These are phyloP conservation scores for Petrocephalus schoutedeni DNA, from an alignment of 2,797 vertebrate species.

Conservation along the genomic window DNA sequence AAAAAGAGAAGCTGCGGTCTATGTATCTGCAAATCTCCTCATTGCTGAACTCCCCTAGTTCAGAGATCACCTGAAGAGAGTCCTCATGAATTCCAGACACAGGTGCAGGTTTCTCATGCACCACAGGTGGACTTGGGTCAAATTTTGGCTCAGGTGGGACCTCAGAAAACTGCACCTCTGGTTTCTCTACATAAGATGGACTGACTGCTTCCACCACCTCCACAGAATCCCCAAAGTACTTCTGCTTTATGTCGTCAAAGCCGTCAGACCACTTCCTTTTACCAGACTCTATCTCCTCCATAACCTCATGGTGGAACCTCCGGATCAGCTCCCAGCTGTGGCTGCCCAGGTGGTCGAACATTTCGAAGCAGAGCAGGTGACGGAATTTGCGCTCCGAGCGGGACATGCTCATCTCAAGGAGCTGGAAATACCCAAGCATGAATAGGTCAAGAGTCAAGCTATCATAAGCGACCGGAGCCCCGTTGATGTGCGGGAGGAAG, in stretches of 20 bases:
- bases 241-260: conserved; percentile 82
- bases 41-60: conserved; percentile 89
- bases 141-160: conserved; percentile 40
- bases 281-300: conserved; percentile 78
- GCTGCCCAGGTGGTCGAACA: conserved; percentile 90
- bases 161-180: not conserved
- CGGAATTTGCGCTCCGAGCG: conserved; percentile 85
- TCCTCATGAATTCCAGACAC: conserved; percentile 44
- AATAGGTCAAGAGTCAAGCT: conserved; percentile 90
- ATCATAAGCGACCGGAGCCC: conserved; percentile 72
- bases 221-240: conserved; percentile 74
- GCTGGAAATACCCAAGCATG: conserved; percentile 96
- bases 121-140: conserved; percentile 30
- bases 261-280: conserved; percentile 76
- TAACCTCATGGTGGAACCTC: conserved; percentile 81
- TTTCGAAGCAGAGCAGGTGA: conserved; percentile 93
- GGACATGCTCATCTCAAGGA: conserved; percentile 91
- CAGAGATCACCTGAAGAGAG: conserved; percentile 73
- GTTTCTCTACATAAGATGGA: conserved; percentile 39
- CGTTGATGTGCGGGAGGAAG: conserved; percentile 80
- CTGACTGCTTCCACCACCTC: conserved; percentile 54
- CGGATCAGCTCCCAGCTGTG: conserved; percentile 85
- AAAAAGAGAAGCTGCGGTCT: conserved; percentile 94
- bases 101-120: not conserved
- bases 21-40: conserved; percentile 94